A percentile compares a stretch with the other conserved stretches of the same genome.
These are phyloP conservation scores for Luffia ferchaultella DNA, from an alignment of 2,888 invertebrate genomes.

Conservation along the genomic window DNA sequence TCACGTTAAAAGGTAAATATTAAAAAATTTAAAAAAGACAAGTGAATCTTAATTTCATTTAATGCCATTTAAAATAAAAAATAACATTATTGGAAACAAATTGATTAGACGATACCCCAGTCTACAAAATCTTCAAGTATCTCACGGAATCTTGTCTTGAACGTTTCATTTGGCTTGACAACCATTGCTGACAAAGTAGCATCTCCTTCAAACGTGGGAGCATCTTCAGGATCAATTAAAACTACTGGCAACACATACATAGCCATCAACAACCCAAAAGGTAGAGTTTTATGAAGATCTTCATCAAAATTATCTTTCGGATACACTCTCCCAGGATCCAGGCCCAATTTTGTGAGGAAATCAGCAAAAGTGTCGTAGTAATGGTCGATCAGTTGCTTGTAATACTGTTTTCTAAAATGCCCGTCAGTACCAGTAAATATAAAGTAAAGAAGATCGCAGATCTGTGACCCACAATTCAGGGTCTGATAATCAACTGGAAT, in stretches of 20 bases:
- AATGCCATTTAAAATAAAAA: too few relatives aligned
- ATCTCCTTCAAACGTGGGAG: slow-evolving; percentile 5
- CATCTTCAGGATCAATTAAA: slow-evolving; percentile 1
- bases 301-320: slow-evolving; percentile 3
- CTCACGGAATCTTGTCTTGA: slow-evolving; percentile 8
- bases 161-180: slow-evolving; percentile 9
- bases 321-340: slow-evolving; percentile 1
- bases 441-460: not conserved
- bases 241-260: not conserved
- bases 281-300: slow-evolving; percentile 8
- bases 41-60: too few relatives aligned
- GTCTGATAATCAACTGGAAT: slow-evolving; percentile 6
- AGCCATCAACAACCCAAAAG: not conserved
- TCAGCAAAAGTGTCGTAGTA: slow-evolving; percentile 4
- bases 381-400: not conserved
- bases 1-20: too few relatives aligned
- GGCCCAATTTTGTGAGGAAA: not conserved
- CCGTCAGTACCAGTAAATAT: slow-evolving; percentile 5
- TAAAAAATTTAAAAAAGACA: too few relatives aligned
- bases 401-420: slow-evolving; percentile 3
- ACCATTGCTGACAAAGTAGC: slow-evolving; percentile 3
- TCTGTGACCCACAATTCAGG: slow-evolving; percentile 1
- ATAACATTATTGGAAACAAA: too few relatives aligned
- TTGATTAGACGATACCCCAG: slow-evolving; percentile 1
- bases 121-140: not conserved